Evolutionary conservation across 2,888 invertebrate genomes (phyloP).

Genomic region (Cinara cedri): DNA sequence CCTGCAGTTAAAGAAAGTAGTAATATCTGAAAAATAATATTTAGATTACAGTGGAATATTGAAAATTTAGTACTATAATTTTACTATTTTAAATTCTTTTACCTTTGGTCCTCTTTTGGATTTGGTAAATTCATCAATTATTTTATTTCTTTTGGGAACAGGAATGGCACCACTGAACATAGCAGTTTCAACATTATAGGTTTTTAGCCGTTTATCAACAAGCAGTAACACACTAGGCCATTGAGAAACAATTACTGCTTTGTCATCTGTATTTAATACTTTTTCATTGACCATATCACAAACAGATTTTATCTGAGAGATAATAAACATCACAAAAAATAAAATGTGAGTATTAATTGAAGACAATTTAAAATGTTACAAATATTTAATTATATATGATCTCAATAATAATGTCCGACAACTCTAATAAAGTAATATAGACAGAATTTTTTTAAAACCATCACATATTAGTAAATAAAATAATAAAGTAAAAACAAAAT

Average conservation of each 20-base stretch:
- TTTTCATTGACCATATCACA: conserved; percentile 68
- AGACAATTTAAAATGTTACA: neutral
- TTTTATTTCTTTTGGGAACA: conserved; percentile 73
- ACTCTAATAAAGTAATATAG: too few relatives aligned
- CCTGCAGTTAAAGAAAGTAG: conserved; percentile 90
- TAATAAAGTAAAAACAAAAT: too few relatives aligned
- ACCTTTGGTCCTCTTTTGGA: conserved; percentile 68
- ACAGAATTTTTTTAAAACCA: too few relatives aligned
- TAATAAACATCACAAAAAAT: neutral
- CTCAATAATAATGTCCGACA: neutral
- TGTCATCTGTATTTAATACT: conserved; percentile 68
- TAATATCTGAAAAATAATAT: conserved; percentile 63
- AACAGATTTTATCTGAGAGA: conserved; percentile 67
- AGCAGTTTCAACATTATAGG: conserved; percentile 67
- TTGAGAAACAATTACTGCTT: conserved; percentile 88
- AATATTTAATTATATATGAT: neutral
- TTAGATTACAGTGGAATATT: neutral
- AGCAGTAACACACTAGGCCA: conserved; percentile 85
- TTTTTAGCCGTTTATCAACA: conserved; percentile 71
- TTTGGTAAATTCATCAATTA: conserved; percentile 76
- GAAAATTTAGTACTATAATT: neutral
- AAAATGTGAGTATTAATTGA: neutral
- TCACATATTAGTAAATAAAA: too few relatives aligned
- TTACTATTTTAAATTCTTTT: conserved; percentile 56
- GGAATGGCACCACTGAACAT: conserved; percentile 79